A percentile compares a stretch with the other conserved stretches of the same genome.
These are phyloP conservation scores for Monodelphis domestica DNA, from an alignment of 2,797 vertebrate genomes.

Conservation along the genomic window DNA sequence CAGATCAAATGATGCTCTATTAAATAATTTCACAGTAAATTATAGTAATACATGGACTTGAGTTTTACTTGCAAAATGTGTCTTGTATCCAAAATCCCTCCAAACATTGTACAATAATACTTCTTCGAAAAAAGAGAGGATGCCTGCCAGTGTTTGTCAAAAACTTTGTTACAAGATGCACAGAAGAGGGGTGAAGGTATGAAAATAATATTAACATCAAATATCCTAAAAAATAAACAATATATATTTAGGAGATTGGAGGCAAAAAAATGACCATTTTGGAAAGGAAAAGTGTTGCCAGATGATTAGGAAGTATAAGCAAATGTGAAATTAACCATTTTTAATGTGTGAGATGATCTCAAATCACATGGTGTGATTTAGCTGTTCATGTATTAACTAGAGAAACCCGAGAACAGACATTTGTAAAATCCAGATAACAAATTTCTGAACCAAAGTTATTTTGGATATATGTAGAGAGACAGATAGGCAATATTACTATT, in stretches of 20 bases:
- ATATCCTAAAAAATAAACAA: background rate
- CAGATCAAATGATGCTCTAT: background rate
- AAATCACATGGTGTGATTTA: fast-evolving
- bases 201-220: background rate
- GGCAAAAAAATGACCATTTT: background rate
- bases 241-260: background rate
- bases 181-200: background rate
- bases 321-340: fast-evolving
- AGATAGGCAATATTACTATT: no score
- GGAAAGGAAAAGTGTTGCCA: background rate
- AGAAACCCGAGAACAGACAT: background rate
- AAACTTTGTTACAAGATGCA: no score
- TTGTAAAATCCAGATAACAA: background rate
- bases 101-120: no score
- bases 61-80: slow-evolving; percentile 11
- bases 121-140: no score
- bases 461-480: no score
- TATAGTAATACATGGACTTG: background rate
- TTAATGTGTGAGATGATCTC: fast-evolving
- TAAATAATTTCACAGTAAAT: background rate
- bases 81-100: background rate
- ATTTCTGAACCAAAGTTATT: background rate
- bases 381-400: fast-evolving
- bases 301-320: background rate
- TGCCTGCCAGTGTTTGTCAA: no score